Evolutionary conservation across 2,113 vertebrate genomes (phyloP).

Genomic region (Leucoraja erinaceus): DNA sequence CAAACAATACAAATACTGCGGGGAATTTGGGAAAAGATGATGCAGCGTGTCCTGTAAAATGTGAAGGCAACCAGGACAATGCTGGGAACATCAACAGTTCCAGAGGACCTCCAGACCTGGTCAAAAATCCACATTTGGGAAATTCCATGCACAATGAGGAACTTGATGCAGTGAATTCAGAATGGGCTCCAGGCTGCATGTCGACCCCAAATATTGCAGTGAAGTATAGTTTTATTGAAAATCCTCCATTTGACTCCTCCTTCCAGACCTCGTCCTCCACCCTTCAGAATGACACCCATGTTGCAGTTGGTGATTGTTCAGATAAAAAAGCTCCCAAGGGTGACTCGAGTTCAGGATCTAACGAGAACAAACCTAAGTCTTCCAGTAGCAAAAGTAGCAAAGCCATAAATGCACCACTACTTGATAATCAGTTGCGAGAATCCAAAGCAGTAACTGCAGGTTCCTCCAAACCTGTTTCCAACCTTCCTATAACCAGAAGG

Average conservation of each 20-base stretch:
- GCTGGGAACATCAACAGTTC: neutral
- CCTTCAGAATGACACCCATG: neutral
- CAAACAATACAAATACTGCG: neutral
- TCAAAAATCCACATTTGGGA: neutral
- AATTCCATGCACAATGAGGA: neutral
- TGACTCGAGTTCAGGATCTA: neutral
- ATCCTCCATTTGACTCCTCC: neutral
- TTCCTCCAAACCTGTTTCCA: neutral
- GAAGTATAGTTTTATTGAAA: neutral
- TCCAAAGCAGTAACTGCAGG: neutral
- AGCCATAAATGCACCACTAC: neutral
- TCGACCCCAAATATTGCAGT: neutral
- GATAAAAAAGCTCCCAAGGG: neutral
- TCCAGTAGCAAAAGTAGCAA: neutral
- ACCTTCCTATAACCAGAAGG: neutral
- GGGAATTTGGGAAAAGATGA: neutral
- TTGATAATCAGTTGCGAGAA: neutral
- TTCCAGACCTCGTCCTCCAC: neutral
- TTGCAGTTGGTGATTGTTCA: neutral
- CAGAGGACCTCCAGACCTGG: neutral
- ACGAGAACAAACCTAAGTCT: neutral
- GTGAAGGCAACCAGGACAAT: neutral
- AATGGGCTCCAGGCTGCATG: neutral
- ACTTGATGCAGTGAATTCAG: neutral
- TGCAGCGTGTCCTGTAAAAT: neutral